phyloP scores from a whole-genome alignment of 2,888 invertebrate species.

The Junonia oenone region DNA sequence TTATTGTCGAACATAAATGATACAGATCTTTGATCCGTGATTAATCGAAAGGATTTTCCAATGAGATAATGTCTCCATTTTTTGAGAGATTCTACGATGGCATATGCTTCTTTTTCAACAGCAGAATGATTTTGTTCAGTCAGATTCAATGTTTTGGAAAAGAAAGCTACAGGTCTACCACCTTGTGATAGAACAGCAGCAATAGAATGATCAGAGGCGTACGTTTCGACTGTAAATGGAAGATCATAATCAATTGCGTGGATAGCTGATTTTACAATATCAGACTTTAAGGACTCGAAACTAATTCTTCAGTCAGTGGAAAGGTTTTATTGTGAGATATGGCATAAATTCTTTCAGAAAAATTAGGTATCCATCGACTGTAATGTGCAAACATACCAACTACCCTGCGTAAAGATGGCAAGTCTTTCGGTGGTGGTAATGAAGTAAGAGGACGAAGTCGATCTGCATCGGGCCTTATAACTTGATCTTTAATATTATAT shows the following conservation, averaged over 20 bases:
- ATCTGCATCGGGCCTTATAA: not conserved
- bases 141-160: conserved; percentile 13
- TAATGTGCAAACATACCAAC: not conserved
- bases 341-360: not conserved
- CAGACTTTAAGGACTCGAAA: not conserved
- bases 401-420: not conserved
- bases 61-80: conserved; percentile 20
- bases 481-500: not conserved
- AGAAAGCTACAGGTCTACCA: conserved; percentile 17
- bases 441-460: not conserved
- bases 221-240: not conserved
- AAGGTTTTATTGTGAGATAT: not conserved
- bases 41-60: conserved; percentile 10
- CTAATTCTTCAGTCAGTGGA: not conserved
- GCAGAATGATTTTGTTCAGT: no score
- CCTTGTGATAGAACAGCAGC: not conserved
- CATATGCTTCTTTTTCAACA: no score
- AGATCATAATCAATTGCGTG: not conserved
- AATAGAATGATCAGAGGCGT: not conserved
- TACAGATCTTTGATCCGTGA: conserved; percentile 27
- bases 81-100: conserved; percentile 12
- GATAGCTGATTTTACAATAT: not conserved
- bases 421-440: not conserved
- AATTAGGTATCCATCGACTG: not conserved
- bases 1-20: conserved; percentile 20